phyloP scores from a whole-genome alignment of 23 tunicate species.

The Ciona savignyi region DNA sequence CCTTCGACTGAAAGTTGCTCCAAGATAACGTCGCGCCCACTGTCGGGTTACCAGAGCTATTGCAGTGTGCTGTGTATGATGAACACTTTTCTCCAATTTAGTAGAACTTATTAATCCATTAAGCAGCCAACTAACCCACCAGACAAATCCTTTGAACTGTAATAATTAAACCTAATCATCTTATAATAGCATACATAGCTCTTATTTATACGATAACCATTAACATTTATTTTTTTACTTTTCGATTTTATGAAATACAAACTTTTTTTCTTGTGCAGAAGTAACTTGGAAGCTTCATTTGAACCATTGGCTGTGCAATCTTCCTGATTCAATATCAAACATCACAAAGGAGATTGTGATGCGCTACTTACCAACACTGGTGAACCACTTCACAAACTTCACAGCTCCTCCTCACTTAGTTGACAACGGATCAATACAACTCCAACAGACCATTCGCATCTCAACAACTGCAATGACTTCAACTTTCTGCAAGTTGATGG shows the following conservation, averaged over 20 bases:
- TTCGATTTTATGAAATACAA: not conserved
- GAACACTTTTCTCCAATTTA: too few species aligned
- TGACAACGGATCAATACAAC: conserved; percentile 7
- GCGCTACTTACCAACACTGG: conserved; percentile 40
- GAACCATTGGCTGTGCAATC: conserved; percentile 51
- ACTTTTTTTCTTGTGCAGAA: conserved; percentile 21
- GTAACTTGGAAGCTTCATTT: conserved; percentile 69
- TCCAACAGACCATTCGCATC: conserved; percentile 50
- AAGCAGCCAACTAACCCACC: not conserved
- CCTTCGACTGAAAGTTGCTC: too few species aligned
- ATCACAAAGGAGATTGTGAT: conserved; percentile 7
- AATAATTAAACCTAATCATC: not conserved
- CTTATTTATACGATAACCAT: not conserved
- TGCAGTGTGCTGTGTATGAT: too few species aligned
- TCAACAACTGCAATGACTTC: conserved; percentile 66
- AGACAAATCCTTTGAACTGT: not conserved
- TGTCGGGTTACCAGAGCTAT: too few species aligned
- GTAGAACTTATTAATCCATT: too few species aligned
- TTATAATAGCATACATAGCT: too few species aligned
- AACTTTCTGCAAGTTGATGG: conserved; percentile 64
- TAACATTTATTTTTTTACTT: too few species aligned
- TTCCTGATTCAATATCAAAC: conserved; percentile 22
- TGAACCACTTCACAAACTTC: conserved; percentile 22
- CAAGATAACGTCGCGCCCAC: too few species aligned
- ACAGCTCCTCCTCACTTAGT: conserved; percentile 45